phyloP scores from a whole-genome alignment of 2,113 vertebrate species.

The Sorex araneus region DNA sequence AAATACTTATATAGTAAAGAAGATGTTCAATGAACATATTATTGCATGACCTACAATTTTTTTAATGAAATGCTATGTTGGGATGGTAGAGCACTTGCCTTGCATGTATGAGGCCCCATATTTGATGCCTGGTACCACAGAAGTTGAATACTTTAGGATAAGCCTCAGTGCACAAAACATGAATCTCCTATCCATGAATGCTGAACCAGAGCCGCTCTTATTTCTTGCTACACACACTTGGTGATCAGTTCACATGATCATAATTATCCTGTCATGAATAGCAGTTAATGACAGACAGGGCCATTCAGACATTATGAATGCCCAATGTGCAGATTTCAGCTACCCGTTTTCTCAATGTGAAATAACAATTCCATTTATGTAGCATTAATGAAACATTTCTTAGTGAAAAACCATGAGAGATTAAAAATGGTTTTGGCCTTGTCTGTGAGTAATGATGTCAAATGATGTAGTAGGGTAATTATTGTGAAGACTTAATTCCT shows the following conservation, averaged over 20 bases:
- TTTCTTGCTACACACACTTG: slow-evolving; percentile 26
- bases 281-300: slow-evolving; percentile 21
- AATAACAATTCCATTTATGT: slow-evolving; percentile 82
- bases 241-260: slow-evolving; percentile 23
- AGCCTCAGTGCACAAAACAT: background rate
- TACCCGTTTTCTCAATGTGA: slow-evolving; percentile 82
- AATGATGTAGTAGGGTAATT: slow-evolving; percentile 87
- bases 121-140: too few relatives aligned
- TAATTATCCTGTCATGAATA: slow-evolving; percentile 64
- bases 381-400: slow-evolving; percentile 85
- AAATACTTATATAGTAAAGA: background rate
- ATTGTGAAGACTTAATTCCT: slow-evolving; percentile 89
- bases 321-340: slow-evolving; percentile 75
- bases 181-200: background rate
- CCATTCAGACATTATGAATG: slow-evolving; percentile 36
- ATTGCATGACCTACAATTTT: background rate
- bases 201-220: slow-evolving; percentile 1
- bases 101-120: too few relatives aligned
- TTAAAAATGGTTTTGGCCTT: slow-evolving; percentile 86
- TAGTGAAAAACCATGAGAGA: slow-evolving; percentile 85
- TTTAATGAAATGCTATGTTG: background rate
- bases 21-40: background rate
- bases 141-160: background rate
- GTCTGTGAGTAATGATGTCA: slow-evolving; percentile 85
- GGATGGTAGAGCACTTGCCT: too few relatives aligned